Evolutionary conservation across 2,797 vertebrate species (phyloP), one percentile per base, ranked within the genome.

Genomic region (Enteromius afrohamiltoni): DNA sequence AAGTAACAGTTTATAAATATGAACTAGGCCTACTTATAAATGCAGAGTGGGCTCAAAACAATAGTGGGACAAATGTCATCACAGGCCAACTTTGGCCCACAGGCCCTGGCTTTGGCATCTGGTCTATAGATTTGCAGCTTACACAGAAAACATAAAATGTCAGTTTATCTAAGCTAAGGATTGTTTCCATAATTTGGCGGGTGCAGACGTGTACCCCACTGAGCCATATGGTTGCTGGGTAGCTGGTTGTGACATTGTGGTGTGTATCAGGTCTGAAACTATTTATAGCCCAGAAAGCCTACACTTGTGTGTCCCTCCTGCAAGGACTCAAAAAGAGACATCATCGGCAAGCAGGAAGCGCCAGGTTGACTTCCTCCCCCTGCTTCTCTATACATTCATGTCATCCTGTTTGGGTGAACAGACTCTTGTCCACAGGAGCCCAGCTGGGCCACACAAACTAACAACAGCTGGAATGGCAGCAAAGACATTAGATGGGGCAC

Each of bases 391-490:
- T 74, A 70, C n/a, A 64, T 68, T 42, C 55, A 67, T 84, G 53
- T 85, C 69, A 83, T 86, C 86, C 88, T 86, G 87, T 89, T 80
- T 79, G 71, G 74, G n/a, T 67, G 34, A 77, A 76, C 79, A 74
- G 84, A 77, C 77, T 70, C 78, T 87, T 84, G 62, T 87, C 58
- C 80, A 79, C 29, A 84, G 85, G 62, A 83, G 77, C 83, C 77
- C 85, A 89, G 91, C 87, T 88, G 88, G 13, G 19, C 58, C 9
- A 85, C 40, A 83, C 85, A 81, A 81, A 76, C 87, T 83, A 85
- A 79, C 77, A 88, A 62, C 70, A 86, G 80, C 83, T 87, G 77
- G 88, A 86, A 45, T 70, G 79, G 77, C 76, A 75, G 67, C 70
- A 85, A 26, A 78, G 82, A 83, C 51, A 83, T 83, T 40, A 62